A percentile compares a stretch with the other conserved stretches of the same genome.
Evolutionary conservation across 2,113 vertebrate species (phyloP).

Genomic region (Menura novaehollandiae): DNA sequence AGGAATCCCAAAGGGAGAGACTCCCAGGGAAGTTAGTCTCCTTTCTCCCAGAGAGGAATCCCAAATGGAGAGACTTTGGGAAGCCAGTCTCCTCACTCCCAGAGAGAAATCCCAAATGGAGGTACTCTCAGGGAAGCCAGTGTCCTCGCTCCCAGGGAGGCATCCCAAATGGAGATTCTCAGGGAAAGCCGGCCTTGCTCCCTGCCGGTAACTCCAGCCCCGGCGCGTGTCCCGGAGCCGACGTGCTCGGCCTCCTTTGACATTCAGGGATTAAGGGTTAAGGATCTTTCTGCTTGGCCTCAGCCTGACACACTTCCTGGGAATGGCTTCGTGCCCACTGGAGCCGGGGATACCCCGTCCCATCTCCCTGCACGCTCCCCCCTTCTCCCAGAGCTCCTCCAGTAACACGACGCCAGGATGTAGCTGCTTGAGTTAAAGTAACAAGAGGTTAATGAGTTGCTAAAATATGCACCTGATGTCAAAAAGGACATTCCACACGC

Average conservation of each 20-base stretch:
- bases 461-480: constrained; percentile 46
- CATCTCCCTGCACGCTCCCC: neutral
- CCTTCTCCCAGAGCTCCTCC: neutral
- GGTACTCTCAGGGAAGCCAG: neutral
- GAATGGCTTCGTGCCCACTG: neutral
- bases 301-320: neutral
- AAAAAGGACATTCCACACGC: neutral
- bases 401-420: neutral
- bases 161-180: neutral
- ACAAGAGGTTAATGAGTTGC: constrained; percentile 32
- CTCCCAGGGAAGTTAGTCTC: too few species aligned
- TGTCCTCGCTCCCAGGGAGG: accelerated
- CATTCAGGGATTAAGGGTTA: neutral
- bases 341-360: neutral
- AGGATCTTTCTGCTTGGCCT: neutral
- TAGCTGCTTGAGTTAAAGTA: neutral
- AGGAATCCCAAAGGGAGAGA: neutral
- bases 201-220: neutral
- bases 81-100: neutral
- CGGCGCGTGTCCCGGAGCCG: accelerated
- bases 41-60: neutral
- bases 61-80: neutral
- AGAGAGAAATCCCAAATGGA: neutral
- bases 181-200: neutral
- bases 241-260: neutral